These are phyloP conservation scores for Mastomys coucha DNA, from an alignment of 2,113 vertebrate species.

Conservation along the genomic window DNA sequence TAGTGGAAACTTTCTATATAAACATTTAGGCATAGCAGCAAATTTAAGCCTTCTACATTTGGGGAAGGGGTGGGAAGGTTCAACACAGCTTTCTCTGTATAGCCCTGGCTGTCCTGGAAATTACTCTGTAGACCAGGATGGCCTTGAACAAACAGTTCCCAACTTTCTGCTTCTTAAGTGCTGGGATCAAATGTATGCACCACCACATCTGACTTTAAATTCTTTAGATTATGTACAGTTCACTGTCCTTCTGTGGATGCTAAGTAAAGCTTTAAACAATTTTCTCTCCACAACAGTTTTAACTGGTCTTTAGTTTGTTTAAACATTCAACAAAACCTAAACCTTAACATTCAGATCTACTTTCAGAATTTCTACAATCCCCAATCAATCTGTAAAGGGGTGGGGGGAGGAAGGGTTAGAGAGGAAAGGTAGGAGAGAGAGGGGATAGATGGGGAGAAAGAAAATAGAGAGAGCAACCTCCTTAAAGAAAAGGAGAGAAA, in stretches of 20 bases:
- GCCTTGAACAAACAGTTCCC: background rate
- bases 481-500: background rate
- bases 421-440: background rate
- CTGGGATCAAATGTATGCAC: background rate
- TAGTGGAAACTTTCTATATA: conserved; percentile 40
- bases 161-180: background rate
- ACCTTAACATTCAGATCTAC: background rate
- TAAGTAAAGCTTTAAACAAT: conserved; percentile 70
- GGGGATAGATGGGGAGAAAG: background rate
- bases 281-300: conserved; percentile 68
- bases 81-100: background rate
- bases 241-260: conserved; percentile 38
- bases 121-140: background rate
- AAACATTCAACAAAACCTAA: conserved; percentile 20
- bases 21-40: conserved; percentile 47
- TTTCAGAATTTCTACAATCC: conserved; percentile 13
- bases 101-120: background rate
- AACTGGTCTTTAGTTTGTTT: conserved; percentile 68
- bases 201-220: background rate
- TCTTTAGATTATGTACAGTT: conserved; percentile 40
- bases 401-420: background rate
- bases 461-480: background rate
- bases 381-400: background rate
- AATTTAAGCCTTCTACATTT: conserved; percentile 44
- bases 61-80: background rate